Evolutionary conservation across 2,113 vertebrate species (phyloP).

Genomic region (Poecile atricapillus): DNA sequence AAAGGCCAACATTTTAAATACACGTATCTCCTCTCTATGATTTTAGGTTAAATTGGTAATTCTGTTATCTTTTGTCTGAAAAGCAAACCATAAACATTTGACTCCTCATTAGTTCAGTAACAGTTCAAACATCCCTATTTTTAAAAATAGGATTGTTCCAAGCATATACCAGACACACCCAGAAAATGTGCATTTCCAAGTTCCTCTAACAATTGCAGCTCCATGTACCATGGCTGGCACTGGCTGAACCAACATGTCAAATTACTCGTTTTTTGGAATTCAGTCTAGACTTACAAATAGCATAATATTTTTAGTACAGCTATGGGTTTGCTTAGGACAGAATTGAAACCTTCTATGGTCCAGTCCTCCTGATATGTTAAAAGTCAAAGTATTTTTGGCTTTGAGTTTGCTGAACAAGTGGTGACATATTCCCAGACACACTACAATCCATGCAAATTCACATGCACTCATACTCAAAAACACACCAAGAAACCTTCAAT

Average conservation of each 20-base stretch:
- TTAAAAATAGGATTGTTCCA: not conserved
- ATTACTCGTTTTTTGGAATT: slow-evolving; percentile 4
- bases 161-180: not conserved
- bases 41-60: not conserved
- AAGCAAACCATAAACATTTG: not conserved
- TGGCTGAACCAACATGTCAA: not conserved
- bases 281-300: slow-evolving; percentile 59
- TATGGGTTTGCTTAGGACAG: not conserved
- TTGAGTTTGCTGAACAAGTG: not conserved
- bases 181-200: not conserved
- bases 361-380: slow-evolving; percentile 14
- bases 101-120: not conserved
- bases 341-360: slow-evolving; percentile 53
- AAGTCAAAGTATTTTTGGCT: slow-evolving; percentile 50
- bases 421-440: slow-evolving; percentile 1
- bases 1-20: not conserved
- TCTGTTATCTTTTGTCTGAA: not conserved
- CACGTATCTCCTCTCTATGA: not conserved
- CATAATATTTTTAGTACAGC: slow-evolving; percentile 39
- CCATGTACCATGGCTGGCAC: not conserved
- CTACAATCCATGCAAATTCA: not conserved
- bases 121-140: not conserved
- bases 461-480: not conserved
- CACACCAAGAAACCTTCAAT: not conserved
- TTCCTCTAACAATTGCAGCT: not conserved